phyloP scores from a whole-genome alignment of 2,113 vertebrate genomes.

The Syngnathoides biaculeatus region DNA sequence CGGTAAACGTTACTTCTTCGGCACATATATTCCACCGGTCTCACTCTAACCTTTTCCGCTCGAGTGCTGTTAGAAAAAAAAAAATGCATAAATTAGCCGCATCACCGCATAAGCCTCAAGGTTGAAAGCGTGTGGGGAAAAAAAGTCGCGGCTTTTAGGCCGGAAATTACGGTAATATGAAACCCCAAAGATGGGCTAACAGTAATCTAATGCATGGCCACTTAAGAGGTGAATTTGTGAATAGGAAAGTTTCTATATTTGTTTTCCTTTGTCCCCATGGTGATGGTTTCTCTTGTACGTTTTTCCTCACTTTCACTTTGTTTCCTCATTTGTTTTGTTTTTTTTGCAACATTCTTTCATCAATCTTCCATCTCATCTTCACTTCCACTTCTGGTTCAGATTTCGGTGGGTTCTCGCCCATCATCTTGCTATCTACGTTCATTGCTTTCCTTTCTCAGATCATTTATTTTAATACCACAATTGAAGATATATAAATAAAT shows the following conservation, averaged over 20 bases:
- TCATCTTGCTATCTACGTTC: background rate
- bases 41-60: no score
- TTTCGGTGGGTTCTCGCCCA: constrained; percentile 56
- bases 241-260: background rate
- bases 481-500: background rate
- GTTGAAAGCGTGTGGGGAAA: no score
- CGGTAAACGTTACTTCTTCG: no score
- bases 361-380: constrained; percentile 43
- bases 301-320: constrained; percentile 31
- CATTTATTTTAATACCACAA: background rate
- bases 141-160: no score
- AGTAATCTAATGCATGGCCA: no score
- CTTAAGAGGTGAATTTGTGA: no score
- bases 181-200: no score
- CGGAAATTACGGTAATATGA: no score
- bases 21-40: no score
- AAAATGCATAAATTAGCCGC: no score
- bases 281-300: constrained; percentile 8
- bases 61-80: no score
- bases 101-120: no score
- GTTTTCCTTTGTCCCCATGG: background rate
- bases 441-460: background rate
- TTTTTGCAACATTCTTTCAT: constrained; percentile 26
- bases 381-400: constrained; percentile 44
- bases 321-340: constrained; percentile 33